Evolutionary conservation across 2,888 invertebrate genomes (phyloP), one percentile per base, ranked within the genome.

Genomic region (Cryptophagus acutangulus): DNA sequence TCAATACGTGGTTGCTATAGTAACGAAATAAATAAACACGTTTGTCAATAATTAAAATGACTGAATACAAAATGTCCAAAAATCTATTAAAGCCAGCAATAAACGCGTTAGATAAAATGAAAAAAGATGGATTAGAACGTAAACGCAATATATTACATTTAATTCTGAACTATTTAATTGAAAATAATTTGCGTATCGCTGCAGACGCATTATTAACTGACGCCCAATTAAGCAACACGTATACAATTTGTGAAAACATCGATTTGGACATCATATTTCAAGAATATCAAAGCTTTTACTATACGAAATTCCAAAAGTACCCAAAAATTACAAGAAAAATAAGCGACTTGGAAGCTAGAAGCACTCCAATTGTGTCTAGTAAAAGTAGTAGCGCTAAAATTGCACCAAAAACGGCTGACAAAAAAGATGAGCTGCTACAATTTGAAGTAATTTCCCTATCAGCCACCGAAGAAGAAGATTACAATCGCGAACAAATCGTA

Each of bases 251-350:
- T 67, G 95, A 95, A 61, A 95, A 95, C 59, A 80, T 95, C 41
- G 92, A 93, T 65, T 71, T 95, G 61, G 87, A 88, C 48, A 84
- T 86, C 28, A 85, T 95, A 51, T 70, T 94, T 41, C 81, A 89
- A 74, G 93, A 94, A 58, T 95, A 87, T 67, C 85, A 84, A 61
- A 85, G 86, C 48, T 94, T 87, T 69, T 90, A 87, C 66, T 78
- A 82, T 57, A 73, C 87, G 29, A 82, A 88, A 58, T 94, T 90
- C 71, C 86, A 87, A 65, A 89, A 86, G 65, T 81, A 84, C 64
- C 93, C 94, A 0, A 84, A 82, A 69, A 80, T 94, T 52, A 79
- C 85, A 36, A 83, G 82, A 55, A 77, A 75, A 46, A 10, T 49
- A 1, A 46, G 51, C 13, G 49, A 57, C 33, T 46, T 31, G 14